Evolutionary conservation across 2,888 invertebrate species (phyloP), one percentile per base, ranked within the genome.

Genomic region (Villa cingulata): DNA sequence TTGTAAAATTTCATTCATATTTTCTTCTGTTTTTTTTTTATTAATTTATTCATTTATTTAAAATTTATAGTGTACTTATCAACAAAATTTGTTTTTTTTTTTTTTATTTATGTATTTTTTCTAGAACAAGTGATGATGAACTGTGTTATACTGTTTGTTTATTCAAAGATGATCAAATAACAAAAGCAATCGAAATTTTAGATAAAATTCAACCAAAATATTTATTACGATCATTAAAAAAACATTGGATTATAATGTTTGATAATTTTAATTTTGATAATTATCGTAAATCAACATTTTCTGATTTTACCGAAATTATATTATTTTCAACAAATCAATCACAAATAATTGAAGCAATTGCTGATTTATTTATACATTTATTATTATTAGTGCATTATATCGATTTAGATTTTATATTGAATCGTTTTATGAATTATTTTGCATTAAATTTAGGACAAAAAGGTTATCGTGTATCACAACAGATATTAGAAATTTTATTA

Each of bases 351-450:
- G 65, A 68, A 51, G 66, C 62, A 15, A 62, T 68, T 18, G 63
- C 64, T 47, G 67, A 68, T 57, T 63, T 59, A 6, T 61, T 68
- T 27, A 63, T 68, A 38, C 63, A 65, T 54, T 64, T 65, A 1
- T 53, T 68, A 12, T 64, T 67, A 48, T 58, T 66, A 29, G 63
- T 62, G 54, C 65, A 63, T 41, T 61, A 61, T 45, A 58, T 68
- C 42, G 58, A 61, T 7, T 53, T 69, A 47, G 66, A 68, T 23
- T 58, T 61, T 17, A 55, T 68, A 50, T 59, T 72, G 7, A 70
- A 79, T 68, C 70, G 79, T 14, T 81, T 80, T 57, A 61, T 81
- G 48, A 80, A 80, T 51, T 81, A 78, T 59, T 66, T 81, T 49
- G 80, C 81, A 6, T 76, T 78, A n/a, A 72, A 78, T 55, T 76